phyloP scores from a whole-genome alignment of 2,888 invertebrate species.

The Tolmerus cingulatus region DNA sequence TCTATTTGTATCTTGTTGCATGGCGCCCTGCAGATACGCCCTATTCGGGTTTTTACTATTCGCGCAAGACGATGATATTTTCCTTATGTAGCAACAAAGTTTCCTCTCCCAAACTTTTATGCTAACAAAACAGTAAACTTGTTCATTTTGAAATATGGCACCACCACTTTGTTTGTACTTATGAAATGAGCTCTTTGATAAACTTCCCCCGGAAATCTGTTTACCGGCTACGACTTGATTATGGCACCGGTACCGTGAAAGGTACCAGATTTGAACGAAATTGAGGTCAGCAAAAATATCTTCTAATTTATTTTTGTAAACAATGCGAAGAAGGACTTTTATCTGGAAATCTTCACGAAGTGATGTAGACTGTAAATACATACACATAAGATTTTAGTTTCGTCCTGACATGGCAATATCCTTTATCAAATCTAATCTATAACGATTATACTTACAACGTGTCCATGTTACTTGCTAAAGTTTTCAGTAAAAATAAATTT shows the following conservation, averaged over 20 bases:
- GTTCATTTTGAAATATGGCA: constrained; percentile 35
- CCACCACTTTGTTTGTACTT: constrained; percentile 42
- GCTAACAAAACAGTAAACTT: constrained; percentile 38
- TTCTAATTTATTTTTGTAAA: not conserved
- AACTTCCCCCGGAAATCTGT: constrained; percentile 36
- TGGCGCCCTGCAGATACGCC: constrained; percentile 4
- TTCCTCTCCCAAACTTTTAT: constrained; percentile 23
- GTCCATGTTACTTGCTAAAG: too few species aligned
- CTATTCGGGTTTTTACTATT: not conserved
- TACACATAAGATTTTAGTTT: too few species aligned
- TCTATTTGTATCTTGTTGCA: constrained; percentile 34
- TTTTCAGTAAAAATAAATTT: too few species aligned
- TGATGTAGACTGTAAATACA: not conserved
- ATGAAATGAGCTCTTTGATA: constrained; percentile 43
- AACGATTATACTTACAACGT: too few species aligned
- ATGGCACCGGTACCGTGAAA: not conserved
- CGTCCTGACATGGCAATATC: too few species aligned
- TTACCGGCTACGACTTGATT: constrained; percentile 23
- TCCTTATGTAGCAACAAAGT: constrained; percentile 34
- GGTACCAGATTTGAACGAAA: not conserved
- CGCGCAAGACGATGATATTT: constrained; percentile 28
- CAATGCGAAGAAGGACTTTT: not conserved
- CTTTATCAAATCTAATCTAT: too few species aligned
- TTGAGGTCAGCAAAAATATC: not conserved
- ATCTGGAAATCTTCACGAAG: not conserved